Percentiles rank a stretch among this genome's conserved stretches.
Conservation (phyloP, 2,113 vertebrate species). For the Chloropsis hardwickii region DNA sequence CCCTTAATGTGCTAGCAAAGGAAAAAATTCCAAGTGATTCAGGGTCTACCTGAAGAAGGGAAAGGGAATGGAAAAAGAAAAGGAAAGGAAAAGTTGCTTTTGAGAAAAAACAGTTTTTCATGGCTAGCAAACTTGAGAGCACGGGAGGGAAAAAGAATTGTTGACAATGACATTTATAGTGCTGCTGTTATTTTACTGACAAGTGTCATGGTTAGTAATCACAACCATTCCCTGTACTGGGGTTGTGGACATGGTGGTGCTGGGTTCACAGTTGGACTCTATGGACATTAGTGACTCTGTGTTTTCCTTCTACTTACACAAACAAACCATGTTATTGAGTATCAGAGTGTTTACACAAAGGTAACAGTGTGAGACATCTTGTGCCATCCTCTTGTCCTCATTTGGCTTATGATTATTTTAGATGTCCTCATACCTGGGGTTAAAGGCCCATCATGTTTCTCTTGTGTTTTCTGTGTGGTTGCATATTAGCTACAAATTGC, state of each 20-base stretch:
- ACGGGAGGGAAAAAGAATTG: not conserved
- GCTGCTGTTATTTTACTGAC: not conserved
- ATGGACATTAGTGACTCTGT: not conserved
- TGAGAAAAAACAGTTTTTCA: not conserved
- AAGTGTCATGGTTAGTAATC: not conserved
- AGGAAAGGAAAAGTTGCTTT: not conserved
- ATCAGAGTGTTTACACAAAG: not conserved
- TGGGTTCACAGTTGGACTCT: not conserved
- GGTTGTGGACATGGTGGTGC: not conserved
- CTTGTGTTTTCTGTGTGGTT: not conserved
- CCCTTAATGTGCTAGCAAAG: not conserved
- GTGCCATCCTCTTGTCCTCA: not conserved
- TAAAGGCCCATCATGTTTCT: not conserved
- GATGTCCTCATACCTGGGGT: not conserved
- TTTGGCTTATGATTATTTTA: not conserved
- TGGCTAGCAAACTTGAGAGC: not conserved
- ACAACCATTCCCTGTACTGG: not conserved
- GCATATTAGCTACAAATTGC: not conserved
- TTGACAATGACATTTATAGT: not conserved
- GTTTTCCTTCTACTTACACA: not conserved
- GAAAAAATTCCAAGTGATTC: not conserved
- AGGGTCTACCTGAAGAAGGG: not conserved
- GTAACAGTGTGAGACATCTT: not conserved
- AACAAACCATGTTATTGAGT: not conserved
- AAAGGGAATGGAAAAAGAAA: not conserved